Base-by-base conservation (phyloP, 2,888 invertebrate species). In the Tortricodes alternella region DNA sequence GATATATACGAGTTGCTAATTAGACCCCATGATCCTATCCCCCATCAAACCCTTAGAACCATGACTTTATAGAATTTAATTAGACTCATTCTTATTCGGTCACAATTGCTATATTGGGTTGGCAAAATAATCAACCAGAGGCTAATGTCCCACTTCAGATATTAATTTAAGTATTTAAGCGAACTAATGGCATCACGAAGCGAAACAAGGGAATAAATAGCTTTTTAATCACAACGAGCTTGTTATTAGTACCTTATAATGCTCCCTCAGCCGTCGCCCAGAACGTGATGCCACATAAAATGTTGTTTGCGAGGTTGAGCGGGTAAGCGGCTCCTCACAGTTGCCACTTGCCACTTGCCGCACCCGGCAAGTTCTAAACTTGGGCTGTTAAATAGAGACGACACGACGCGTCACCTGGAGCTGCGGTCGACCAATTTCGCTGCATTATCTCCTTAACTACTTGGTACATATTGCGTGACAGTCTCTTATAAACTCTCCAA, bases 211-310 rank as follows among this genome's bases (percentile, higher is more conserved):
- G 1, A 41, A 6, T 9, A 24, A n/a, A 11, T 23, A 16, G 24
- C 16, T 24, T 50, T 32, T 32, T 32, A 19, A 8, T 16, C 4
- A 15, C 9, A 11, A 39, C 13, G 13, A 24, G 29, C 13, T n/a
- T 15, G 23, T 50, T 19, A 21, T 15, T 11, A 16, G 29, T 34
- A 32, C 27, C 15, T 50, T 23, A 32, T 37, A 37, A 44, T 44
- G 29, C 39, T 41, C 34, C 41, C 15, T 34, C 23, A 32, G 8
- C 8, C 9, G 48, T 41, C n/a, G 16, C 29, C n/a, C 32, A 16
- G 39, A 56, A 69, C 70, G 70, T 73, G 70, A 68, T 70, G 69
- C 66, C 60, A 70, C 71, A 71, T 70, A 68, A 70, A 71, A 63
- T 63, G 64, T 63, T 70, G 71, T 73, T 73, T 69, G 70, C 67